phyloP scores from a whole-genome alignment of 2,888 invertebrate genomes.

The Shargacucullia verbasci region DNA sequence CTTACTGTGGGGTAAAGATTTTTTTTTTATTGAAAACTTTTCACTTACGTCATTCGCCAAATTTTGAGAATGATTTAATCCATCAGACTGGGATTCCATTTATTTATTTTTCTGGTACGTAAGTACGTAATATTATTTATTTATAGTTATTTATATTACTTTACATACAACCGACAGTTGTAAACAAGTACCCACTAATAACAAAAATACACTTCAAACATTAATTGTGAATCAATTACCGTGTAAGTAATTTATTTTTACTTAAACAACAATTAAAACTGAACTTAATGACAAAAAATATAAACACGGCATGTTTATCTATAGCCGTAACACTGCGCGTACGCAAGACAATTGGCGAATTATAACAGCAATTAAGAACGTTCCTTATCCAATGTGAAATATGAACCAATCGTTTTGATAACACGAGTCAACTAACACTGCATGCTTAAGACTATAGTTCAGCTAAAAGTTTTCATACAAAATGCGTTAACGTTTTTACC shows the following conservation, averaged over 20 bases:
- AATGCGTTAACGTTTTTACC: too few species aligned
- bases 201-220: not conserved
- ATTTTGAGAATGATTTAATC: constrained; percentile 23
- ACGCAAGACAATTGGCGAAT: constrained; percentile 13
- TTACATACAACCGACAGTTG: not conserved
- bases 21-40: too few species aligned
- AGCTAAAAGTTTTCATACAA: too few species aligned
- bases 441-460: too few species aligned
- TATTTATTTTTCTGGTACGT: not conserved
- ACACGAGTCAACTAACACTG: not conserved
- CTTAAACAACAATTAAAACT: not conserved
- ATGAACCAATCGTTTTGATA: constrained; percentile 19
- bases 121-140: too few species aligned
- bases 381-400: constrained; percentile 26
- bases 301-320: constrained; percentile 13
- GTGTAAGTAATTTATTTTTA: not conserved
- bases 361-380: constrained; percentile 32
- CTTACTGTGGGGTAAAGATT: too few species aligned
- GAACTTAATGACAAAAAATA: not conserved
- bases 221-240: not conserved
- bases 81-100: not conserved
- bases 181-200: not conserved
- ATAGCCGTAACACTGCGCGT: constrained; percentile 1
- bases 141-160: too few species aligned
- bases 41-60: too few species aligned